Evolutionary conservation across 2,113 vertebrate genomes (phyloP).

Genomic region (Atractosteus spatula): DNA sequence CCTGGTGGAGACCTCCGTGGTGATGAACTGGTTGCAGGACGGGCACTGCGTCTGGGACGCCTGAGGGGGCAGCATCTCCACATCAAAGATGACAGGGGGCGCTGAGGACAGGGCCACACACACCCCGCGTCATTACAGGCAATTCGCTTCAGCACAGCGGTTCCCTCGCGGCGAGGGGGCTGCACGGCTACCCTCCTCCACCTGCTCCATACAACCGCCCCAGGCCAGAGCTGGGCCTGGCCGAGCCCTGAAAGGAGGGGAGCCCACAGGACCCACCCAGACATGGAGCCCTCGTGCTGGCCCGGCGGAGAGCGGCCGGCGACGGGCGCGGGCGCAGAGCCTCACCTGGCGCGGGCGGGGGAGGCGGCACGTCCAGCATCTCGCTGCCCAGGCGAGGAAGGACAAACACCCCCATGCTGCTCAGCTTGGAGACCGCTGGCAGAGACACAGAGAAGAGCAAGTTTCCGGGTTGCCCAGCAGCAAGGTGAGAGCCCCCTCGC

Average conservation of each 20-base stretch:
- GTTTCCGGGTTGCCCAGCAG: too few relatives aligned
- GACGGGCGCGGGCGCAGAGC: background rate
- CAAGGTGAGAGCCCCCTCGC: too few relatives aligned
- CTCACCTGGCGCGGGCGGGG: slow-evolving; percentile 43
- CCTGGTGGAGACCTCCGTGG: slow-evolving; percentile 40
- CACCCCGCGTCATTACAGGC: background rate
- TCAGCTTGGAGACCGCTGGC: background rate
- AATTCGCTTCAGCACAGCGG: background rate
- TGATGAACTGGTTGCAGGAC: slow-evolving; percentile 48
- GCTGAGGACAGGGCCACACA: slow-evolving; percentile 37
- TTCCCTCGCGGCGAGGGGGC: background rate
- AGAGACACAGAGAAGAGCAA: background rate
- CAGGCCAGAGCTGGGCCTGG: too few relatives aligned
- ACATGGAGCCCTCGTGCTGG: background rate
- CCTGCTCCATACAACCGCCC: too few relatives aligned
- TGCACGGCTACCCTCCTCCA: background rate
- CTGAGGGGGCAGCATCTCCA: slow-evolving; percentile 31
- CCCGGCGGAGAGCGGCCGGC: too few relatives aligned
- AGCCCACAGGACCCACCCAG: too few relatives aligned
- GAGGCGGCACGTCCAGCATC: slow-evolving; percentile 25
- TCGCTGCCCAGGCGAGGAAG: background rate
- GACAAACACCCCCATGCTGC: background rate
- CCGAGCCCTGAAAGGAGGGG: too few relatives aligned
- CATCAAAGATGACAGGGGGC: slow-evolving; percentile 49
- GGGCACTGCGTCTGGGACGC: slow-evolving; percentile 55